Evolutionary conservation across 2,797 vertebrate genomes (phyloP), one percentile per base, ranked within the genome.

Genomic region (Helostoma temminkii): DNA sequence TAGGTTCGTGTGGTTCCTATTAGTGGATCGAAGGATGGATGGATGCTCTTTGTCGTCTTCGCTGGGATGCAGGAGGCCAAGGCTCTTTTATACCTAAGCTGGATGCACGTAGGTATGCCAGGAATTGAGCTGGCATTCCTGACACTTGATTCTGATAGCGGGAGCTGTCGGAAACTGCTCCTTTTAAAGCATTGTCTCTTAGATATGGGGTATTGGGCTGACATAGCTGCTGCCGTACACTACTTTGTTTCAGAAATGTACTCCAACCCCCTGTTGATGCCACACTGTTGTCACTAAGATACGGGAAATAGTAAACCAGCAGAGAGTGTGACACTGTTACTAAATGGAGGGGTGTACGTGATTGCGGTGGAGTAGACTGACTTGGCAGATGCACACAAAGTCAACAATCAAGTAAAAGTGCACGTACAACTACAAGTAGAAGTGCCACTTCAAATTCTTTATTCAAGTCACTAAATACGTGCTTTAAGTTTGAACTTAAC

Each of bases 121-220:
- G 88, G 94, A 95, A 94, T 91, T 86, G 76, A 59, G 72, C 53
- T 63, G 49, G 67, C 92, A 93, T 94, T 91, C 92, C 91, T 83
- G 82, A 94, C 94, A 94, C 93, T 92, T 94, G 78, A 52, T 75
- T 75, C 80, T 88, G 94, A 94, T 94, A 93, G 88, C 81, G 52
- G 47, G 62, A 64, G 84, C 92, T 83, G 88, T 90, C 89, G 87
- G 93, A 94, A 93, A 91, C 78, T 26, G 74, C 78, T 93, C 93
- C 93, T 89, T 94, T 93, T 94, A 92, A 93, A 94, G 94, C 63
- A 37, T 58, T 77, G 77, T 77, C 78, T 85, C 37, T 67, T 45
- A 82, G 89, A 92, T 88, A 91, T 81, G 80, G 50, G 53, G 36
- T 83, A 83, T 88, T 85, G 74, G 42, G 76, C 76, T 80, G 88